Conservation (phyloP, 2,113 vertebrate species). For the Erythrocercus mccallii region DNA sequence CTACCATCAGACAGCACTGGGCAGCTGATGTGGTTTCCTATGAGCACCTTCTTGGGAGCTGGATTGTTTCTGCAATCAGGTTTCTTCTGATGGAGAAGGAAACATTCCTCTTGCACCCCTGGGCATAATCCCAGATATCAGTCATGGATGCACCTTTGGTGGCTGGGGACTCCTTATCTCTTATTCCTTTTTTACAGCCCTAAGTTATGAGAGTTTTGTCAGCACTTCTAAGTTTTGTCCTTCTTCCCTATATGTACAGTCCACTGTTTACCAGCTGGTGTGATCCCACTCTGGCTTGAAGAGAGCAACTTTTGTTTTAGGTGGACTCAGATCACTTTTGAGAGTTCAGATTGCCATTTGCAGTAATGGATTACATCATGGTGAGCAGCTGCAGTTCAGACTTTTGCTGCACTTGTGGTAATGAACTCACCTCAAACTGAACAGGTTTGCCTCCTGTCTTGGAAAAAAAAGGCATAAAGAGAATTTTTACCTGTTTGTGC, state of each 20-base stretch:
- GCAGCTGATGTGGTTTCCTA: neutral
- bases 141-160: neutral
- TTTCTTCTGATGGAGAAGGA: neutral
- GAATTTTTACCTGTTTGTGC: neutral
- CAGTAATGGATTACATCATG: neutral
- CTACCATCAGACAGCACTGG: neutral
- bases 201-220: neutral
- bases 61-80: neutral
- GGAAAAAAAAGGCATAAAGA: neutral
- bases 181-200: neutral
- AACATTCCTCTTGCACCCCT: neutral
- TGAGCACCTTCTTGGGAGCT: fast-evolving
- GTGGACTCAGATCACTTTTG: neutral
- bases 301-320: neutral
- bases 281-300: neutral
- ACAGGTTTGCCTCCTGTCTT: neutral
- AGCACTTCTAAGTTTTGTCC: neutral
- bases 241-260: neutral
- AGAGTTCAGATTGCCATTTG: neutral
- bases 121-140: neutral
- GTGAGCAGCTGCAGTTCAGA: neutral
- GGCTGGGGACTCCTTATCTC: neutral
- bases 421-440: neutral
- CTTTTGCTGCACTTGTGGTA: neutral
- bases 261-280: neutral